phyloP scores from a whole-genome alignment of 64 coral and sea anemone species.

The Exaiptasia diaphana region DNA sequence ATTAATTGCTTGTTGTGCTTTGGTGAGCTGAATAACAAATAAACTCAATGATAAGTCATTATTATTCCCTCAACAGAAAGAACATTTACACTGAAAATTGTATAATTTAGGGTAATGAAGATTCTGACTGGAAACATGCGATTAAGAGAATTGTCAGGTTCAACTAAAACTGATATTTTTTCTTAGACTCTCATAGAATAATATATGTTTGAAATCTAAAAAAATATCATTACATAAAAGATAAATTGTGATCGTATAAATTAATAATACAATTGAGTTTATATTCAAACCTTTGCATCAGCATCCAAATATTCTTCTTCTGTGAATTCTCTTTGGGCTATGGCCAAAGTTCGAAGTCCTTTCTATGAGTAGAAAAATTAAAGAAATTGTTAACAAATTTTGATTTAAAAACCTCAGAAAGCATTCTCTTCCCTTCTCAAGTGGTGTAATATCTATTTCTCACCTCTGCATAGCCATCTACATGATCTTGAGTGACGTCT shows the following conservation, averaged over 20 bases:
- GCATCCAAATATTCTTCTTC: conserved; percentile 62
- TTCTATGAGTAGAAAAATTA: too few species aligned
- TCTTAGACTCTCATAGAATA: too few species aligned
- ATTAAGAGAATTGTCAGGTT: too few species aligned
- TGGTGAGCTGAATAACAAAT: conserved; percentile 36
- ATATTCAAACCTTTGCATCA: conserved; percentile 82
- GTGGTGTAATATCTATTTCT: neutral
- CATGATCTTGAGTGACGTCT: conserved; percentile 64
- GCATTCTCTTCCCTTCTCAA: neutral
- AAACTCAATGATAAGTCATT: neutral
- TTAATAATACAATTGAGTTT: too few species aligned
- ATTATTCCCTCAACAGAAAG: too few species aligned
- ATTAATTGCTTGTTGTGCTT: conserved; percentile 82
- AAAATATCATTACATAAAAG: too few species aligned
- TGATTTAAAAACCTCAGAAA: neutral
- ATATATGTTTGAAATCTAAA: too few species aligned
- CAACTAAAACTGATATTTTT: too few species aligned
- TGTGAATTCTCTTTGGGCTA: conserved; percentile 64
- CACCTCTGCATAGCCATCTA: conserved; percentile 92
- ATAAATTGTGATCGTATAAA: too few species aligned
- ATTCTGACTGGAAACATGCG: too few species aligned
- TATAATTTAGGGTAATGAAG: too few species aligned
- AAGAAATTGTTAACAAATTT: neutral
- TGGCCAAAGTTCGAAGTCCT: conserved; percentile 81
- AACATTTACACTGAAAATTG: too few species aligned